Evolutionary conservation across 2,113 vertebrate genomes (phyloP).

Genomic region (Delphinus delphis): DNA sequence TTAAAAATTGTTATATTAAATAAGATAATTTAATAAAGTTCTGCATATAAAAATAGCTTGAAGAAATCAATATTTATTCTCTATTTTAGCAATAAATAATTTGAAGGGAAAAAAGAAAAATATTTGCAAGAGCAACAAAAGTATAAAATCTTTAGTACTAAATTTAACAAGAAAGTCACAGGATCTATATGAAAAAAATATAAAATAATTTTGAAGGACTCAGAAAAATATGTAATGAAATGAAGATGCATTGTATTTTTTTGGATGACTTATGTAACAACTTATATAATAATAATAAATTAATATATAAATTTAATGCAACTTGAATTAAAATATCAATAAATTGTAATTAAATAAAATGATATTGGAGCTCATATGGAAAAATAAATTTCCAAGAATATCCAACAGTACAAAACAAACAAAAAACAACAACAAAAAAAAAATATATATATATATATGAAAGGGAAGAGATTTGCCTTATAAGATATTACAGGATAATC

Average conservation of each 20-base stretch:
- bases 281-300: background rate
- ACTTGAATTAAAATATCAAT: background rate
- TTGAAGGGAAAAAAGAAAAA: background rate
- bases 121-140: background rate
- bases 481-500: background rate
- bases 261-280: background rate
- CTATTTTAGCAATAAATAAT: background rate
- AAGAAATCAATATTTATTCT: slow-evolving; percentile 2
- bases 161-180: background rate
- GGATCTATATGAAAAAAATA: background rate
- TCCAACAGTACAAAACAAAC: background rate
- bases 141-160: background rate
- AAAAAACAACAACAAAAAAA: no score
- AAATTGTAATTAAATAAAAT: background rate
- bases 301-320: background rate
- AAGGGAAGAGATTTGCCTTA: background rate
- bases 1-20: background rate
- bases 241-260: background rate
- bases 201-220: background rate
- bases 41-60: background rate
- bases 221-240: background rate
- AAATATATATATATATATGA: background rate
- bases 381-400: background rate
- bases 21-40: background rate
- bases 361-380: background rate